Percentiles rank a stretch among this genome's conserved stretches.
These are phyloP conservation scores for Beris morrisii DNA, from an alignment of 2,888 invertebrate species.

Conservation along the genomic window DNA sequence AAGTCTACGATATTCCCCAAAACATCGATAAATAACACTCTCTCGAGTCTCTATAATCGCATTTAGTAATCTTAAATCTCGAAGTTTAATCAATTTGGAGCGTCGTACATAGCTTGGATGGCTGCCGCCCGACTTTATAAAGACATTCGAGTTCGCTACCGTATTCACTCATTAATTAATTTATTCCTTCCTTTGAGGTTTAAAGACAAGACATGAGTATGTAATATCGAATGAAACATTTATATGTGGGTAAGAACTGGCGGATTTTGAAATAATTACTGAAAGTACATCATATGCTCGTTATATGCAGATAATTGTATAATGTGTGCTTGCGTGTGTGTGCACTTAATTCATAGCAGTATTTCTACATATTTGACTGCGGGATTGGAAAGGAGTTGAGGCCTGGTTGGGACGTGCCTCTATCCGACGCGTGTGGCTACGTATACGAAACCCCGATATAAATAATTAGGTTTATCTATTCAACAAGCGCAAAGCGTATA, in stretches of 20 bases:
- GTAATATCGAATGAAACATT: too few species aligned
- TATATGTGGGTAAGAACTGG: too few species aligned
- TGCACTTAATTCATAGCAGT: too few species aligned
- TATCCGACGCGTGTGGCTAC: too few species aligned
- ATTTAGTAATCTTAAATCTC: conserved; percentile 38
- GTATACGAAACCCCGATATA: too few species aligned
- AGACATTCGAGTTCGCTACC: conserved; percentile 33
- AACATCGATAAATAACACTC: conserved; percentile 38
- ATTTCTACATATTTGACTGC: too few species aligned
- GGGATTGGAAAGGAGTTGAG: too few species aligned
- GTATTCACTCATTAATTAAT: conserved; percentile 39
- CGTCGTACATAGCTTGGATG: conserved; percentile 20
- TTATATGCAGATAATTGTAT: neutral
- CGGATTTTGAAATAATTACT: conserved; percentile 4
- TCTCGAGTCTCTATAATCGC: conserved; percentile 36
- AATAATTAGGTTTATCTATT: too few species aligned
- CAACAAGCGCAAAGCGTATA: too few species aligned
- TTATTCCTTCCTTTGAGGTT: conserved; percentile 38
- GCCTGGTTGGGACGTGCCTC: too few species aligned
- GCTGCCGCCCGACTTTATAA: conserved; percentile 22
- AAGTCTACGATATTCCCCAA: conserved; percentile 38
- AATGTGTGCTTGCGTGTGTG: neutral
- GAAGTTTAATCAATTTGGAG: conserved; percentile 40
- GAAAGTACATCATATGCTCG: conserved; percentile 4
- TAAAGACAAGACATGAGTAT: conserved; percentile 2